phyloP scores from a whole-genome alignment of 2,888 invertebrate genomes.

The Orthosia gracilis region DNA sequence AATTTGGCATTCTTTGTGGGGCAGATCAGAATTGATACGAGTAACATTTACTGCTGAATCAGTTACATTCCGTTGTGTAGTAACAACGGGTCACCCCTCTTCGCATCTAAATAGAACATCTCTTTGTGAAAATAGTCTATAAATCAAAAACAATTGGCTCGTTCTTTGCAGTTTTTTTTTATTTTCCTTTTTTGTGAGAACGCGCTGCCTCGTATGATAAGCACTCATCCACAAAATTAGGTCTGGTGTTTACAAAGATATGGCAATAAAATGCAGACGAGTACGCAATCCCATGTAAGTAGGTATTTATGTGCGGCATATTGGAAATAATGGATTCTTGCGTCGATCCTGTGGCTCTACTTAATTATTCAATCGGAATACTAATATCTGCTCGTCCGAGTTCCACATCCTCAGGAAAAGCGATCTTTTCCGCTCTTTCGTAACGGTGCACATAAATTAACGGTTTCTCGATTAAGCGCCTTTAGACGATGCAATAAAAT shows the following conservation, averaged over 20 bases:
- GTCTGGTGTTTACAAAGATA: slow-evolving; percentile 57
- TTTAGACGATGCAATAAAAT: slow-evolving; percentile 74
- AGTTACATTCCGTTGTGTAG: slow-evolving; percentile 59
- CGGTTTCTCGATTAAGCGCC: slow-evolving; percentile 75
- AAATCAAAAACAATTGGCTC: slow-evolving; percentile 67
- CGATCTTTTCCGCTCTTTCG: slow-evolving; percentile 54
- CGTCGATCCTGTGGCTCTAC: slow-evolving; percentile 44
- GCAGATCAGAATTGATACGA: slow-evolving; percentile 62
- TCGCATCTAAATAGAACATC: slow-evolving; percentile 67
- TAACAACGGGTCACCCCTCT: slow-evolving; percentile 64
- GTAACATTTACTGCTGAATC: slow-evolving; percentile 63
- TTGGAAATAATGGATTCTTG: slow-evolving; percentile 59
- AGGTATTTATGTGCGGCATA: slow-evolving; percentile 59
- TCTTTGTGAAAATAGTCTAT: slow-evolving; percentile 65
- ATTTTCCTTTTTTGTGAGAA: slow-evolving; percentile 47
- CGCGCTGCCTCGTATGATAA: slow-evolving; percentile 59
- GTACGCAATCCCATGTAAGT: slow-evolving; percentile 47
- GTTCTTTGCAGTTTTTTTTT: slow-evolving; percentile 62
- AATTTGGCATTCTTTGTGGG: slow-evolving; percentile 62
- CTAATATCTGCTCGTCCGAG: slow-evolving; percentile 50
- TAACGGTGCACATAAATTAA: slow-evolving; percentile 72
- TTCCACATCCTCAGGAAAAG: slow-evolving; percentile 43
- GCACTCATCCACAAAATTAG: slow-evolving; percentile 63
- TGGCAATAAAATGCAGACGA: slow-evolving; percentile 64
- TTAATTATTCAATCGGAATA: slow-evolving; percentile 64